Evolutionary conservation across 2,888 invertebrate species (phyloP), one percentile per base, ranked within the genome.

Genomic region (Rhagophthalmus giganteus): DNA sequence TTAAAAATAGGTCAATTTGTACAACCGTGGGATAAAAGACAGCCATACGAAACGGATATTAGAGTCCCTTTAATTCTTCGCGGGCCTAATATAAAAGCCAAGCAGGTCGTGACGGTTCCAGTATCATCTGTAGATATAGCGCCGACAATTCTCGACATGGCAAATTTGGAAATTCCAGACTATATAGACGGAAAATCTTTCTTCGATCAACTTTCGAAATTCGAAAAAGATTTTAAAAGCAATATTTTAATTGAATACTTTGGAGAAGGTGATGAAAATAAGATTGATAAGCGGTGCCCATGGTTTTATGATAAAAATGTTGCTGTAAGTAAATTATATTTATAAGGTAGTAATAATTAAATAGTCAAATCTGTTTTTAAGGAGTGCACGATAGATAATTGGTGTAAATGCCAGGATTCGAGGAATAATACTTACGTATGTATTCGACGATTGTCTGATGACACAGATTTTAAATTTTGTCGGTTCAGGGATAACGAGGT

Each of bases 11-110:
- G 94, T 7, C 94, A 94, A 76, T 94, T 92, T 74, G 84, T 88
- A 1, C 84, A 91, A 76, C 88, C 92, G 0, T 85, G 85, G 76
- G 94, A 95, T 74, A 95, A 95, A 69, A 78, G 94, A 1, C 92
- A 93, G 65, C 89, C 90, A 0, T 95, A 95, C 73, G 93, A 95
- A 69, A 86, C 90, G 0, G 95, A 95, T 67, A 86, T 94, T 30
- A 81, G 85, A 60, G 86, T 95, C 0, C 94, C 94, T 0, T 76
- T 95, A 2, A 66, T 93, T 33, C 82, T 95, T 1, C 78, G 85
- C 32, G 94, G 92, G 0, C 94, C 94, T 0, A 78, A 78, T 1
- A 74, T 92, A 7, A 74, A 73, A 15, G 79, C 79, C 37, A 66
- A 72, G 0, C 37, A 59, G 1, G 62, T 76, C 1, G 73, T 81